Conservation (phyloP, 2,888 invertebrate genomes). For the Acrobasis suavella region DNA sequence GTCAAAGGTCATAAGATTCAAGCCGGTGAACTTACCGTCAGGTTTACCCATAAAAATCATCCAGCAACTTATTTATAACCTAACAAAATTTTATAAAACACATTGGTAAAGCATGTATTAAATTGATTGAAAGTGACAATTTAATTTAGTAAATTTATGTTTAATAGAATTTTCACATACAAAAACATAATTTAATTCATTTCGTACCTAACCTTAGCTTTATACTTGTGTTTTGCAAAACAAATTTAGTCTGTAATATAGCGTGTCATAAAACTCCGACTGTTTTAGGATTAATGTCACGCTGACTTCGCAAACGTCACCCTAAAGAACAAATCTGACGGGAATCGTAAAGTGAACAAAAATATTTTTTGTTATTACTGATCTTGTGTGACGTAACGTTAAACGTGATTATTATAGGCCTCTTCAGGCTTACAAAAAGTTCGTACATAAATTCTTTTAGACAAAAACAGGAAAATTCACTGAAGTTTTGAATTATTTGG, state of each 20-base stretch:
- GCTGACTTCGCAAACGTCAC: slow-evolving; percentile 51
- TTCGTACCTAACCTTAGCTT: background rate
- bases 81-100: too few species aligned
- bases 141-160: too few species aligned
- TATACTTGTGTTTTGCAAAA: slow-evolving; percentile 27
- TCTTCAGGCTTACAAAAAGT: background rate
- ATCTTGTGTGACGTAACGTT: slow-evolving; percentile 15
- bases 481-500: too few species aligned
- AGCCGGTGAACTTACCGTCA: too few species aligned
- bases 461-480: too few species aligned
- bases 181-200: slow-evolving; percentile 7
- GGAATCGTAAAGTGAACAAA: slow-evolving; percentile 33
- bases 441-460: too few species aligned
- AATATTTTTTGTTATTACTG: slow-evolving; percentile 28
- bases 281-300: slow-evolving; percentile 53
- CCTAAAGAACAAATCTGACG: slow-evolving; percentile 40
- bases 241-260: slow-evolving; percentile 39
- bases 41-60: too few species aligned
- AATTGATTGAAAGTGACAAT: too few species aligned
- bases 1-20: too few species aligned
- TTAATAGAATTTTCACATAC: background rate
- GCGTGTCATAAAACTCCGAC: slow-evolving; percentile 45
- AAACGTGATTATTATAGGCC: background rate
- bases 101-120: too few species aligned
- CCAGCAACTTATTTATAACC: too few species aligned